Evolutionary conservation across 2,113 vertebrate genomes (phyloP), one percentile per base, ranked within the genome.

Genomic region (Antechinus flavipes): DNA sequence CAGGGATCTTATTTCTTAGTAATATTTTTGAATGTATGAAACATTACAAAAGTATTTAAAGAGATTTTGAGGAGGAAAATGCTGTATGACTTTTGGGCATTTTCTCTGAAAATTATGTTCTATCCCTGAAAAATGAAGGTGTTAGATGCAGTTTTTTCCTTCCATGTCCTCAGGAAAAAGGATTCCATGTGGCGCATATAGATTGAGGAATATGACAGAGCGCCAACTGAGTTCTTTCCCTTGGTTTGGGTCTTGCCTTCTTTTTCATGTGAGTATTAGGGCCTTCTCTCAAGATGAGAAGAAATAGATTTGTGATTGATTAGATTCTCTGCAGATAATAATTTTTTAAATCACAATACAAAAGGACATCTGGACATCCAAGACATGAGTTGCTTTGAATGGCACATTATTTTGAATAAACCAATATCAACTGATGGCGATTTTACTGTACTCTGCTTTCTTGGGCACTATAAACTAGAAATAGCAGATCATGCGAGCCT

Each of bases 391-490:
- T 91, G 54, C 94, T 35, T 95, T n/a, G 49, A 92, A 2, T 92
- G 58, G 23, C 61, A 12, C 91, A 8, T 14, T 91, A 84, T 96
- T 96, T 95, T 96, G 58, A 95, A 92, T 93, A 91, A 95, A 91
- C 46, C 11, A 97, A 0, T 90, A 56, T 50, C 50, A 23, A 24
- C 26, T n/a, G 50, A 90, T 76, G 25, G 42, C 84, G 49, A 89
- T 96, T 94, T 95, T 94, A 94, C 90, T 16, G 49, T 94, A 94
- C 12, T 96, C 26, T 91, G 8, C 93, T 76, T n/a, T 92, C 27
- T 68, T 50, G 61, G 25, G 27, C 92, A 49, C 93, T 54, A 61
- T 68, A 91, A 96, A 95, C 96, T 58, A 92, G 35, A 54, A 94
- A 93, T 94, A 55, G 3, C 49, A 46, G 90, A 92, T 92, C 42